Base-by-base conservation (phyloP, 2,113 vertebrate species). In the Tragelaphus buxtoni region DNA sequence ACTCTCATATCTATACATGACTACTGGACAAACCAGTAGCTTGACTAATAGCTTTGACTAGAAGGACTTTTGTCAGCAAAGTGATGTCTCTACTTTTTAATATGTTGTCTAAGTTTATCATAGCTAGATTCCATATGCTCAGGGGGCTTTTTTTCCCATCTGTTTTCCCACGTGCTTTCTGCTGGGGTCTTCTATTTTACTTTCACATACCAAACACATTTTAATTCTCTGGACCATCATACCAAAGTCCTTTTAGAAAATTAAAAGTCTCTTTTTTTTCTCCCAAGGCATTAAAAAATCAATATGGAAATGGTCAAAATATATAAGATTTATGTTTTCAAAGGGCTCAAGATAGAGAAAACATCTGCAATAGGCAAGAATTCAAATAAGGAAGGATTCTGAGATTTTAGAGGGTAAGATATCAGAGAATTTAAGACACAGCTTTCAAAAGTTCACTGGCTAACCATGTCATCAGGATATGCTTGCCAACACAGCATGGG, bases 251-350 rank as follows among this genome's bases (percentile, higher is more conserved):
- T 81, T 84, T 92, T 61, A 56, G 49, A 77, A 14, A 83, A 87
- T 30, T 95, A 89, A 10, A 84, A 89, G 47, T 53, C 45, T 72
- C 76, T 51, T 32, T 83, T 24, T 42, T 28, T 39, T 30, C n/a
- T 11, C 53, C 8, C 42, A 35, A 91, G 45, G n/a, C 28, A 82
- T 3, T 89, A 84, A 94, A 87, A 26, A 32, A 72, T 86, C 84
- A 89, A 61, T 77, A 72, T 14, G 16, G 55, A 93, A 95, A 94
- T 83, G 35, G 22, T 89, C 14, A 90, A 93, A 92, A 95, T 61
- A 85, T 51, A 45, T 14, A 72, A 88, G 60, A 92, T 60, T 74
- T 53, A 47, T 32, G 7, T 91, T 86, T 88, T 63, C 87, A 45
- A 94, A 91, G 55, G 26, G 58, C 56, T 88, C 47, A 74, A 94